Evolutionary conservation across 2,797 vertebrate genomes (phyloP), one percentile per base, ranked within the genome.

Genomic region (Echeneis naucrates): DNA sequence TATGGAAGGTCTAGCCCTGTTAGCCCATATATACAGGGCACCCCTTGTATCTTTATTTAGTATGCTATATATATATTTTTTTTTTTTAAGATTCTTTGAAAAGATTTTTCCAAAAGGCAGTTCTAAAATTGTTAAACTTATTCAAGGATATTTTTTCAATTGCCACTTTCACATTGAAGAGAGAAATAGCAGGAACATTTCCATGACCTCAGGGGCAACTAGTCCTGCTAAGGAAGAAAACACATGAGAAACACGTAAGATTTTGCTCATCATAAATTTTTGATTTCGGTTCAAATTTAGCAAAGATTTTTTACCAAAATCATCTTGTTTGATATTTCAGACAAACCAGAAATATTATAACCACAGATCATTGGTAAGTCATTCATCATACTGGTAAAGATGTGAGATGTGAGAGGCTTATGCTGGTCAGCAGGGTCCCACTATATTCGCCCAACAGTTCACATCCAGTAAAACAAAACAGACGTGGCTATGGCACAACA

Each of bases 371-470:
- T 17, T 4, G 19, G 37, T 50, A 38, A 57, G 26, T 23, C 3
- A 23, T 44, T 21, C 11, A 19, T 68, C 19, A 51, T 8, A 40
- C 19, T 38, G 11, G 8, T 26, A 47, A 40, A 16, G n/a, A 24
- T 32, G 42, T 24, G n/a, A 48, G 47, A 37, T 64, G 24, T 8
- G 3, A 44, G 13, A 51, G n/a, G 23, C 38, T 38, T 16, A 38
- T 40, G 55, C 30, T 64, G 14, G 32, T 35, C 12, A 52, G 6
- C 21, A 9, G 54, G 8, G 14, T 9, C 35, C 35, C 51, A 52
- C 38, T 24, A 33, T 58, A 27, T 60, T 38, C 21, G 21, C 44
- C 60, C 30, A 56, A 13, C n/a, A 58, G 30, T 61, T 75, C 50
- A 19, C 32, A 23, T 70, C 11, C 19, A 51, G 32, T 33, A 1